phyloP scores from a whole-genome alignment of 2,888 invertebrate species.

The Carpatolechia fugitivella region DNA sequence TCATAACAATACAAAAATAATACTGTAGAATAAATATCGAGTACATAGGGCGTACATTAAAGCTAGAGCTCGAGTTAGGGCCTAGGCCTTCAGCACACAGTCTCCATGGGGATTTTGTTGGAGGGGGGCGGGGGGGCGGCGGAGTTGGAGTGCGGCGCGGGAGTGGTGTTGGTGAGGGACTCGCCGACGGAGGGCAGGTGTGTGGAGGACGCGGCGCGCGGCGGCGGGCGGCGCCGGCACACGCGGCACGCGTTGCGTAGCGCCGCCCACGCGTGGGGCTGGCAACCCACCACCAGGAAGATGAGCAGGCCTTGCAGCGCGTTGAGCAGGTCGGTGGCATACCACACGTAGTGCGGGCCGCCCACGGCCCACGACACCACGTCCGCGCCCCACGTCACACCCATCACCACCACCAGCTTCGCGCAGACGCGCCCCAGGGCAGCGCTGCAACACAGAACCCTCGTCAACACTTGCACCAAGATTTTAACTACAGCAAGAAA shows the following conservation, averaged over 20 bases:
- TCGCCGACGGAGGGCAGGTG: conserved; percentile 90
- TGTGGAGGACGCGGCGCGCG: conserved; percentile 84
- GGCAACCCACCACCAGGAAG: conserved; percentile 93
- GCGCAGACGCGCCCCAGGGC: conserved; percentile 91
- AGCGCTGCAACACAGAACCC: conserved; percentile 68
- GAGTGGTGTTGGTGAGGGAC: conserved; percentile 84
- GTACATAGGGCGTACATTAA: conserved; percentile 40
- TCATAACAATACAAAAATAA: conserved; percentile 65
- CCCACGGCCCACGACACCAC: conserved; percentile 91
- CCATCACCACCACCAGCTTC: conserved; percentile 86
- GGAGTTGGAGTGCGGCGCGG: conserved; percentile 78
- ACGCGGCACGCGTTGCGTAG: conserved; percentile 55
- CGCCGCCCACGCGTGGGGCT: conserved; percentile 85
- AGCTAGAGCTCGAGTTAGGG: conserved; percentile 24
- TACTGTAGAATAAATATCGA: conserved; percentile 66
- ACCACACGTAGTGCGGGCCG: conserved; percentile 90
- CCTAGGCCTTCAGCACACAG: conserved; percentile 72
- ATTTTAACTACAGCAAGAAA: background rate
- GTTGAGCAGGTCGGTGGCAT: conserved; percentile 90
- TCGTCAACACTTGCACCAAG: background rate
- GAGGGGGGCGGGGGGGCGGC: conserved; percentile 68
- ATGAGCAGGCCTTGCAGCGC: conserved; percentile 93
- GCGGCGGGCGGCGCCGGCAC: conserved; percentile 48
- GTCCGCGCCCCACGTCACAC: conserved; percentile 83
- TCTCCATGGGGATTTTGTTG: conserved; percentile 80